Conservation (phyloP, 1,140 invertebrate species). For the Trachymyrmex septentrionalis region DNA sequence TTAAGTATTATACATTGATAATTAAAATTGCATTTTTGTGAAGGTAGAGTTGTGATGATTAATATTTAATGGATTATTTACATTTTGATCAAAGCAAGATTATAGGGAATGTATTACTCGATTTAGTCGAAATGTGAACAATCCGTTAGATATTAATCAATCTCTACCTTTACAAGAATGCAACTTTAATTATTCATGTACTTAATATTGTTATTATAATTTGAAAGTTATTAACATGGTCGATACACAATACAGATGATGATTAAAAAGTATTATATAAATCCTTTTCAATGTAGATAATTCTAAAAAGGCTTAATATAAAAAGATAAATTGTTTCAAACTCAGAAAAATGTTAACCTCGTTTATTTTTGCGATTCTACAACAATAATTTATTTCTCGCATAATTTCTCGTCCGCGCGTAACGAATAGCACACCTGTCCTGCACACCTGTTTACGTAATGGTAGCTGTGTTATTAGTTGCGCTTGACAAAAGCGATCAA, state of each 20-base stretch:
- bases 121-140: background rate
- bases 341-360: background rate
- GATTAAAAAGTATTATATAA: too few relatives aligned
- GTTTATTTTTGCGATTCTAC: slow-evolving; percentile 28
- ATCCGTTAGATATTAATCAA: background rate
- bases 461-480: slow-evolving; percentile 21
- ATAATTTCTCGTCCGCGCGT: slow-evolving; percentile 56
- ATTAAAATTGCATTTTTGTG: too few relatives aligned
- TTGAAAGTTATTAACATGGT: slow-evolving; percentile 3
- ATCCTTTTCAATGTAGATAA: too few relatives aligned
- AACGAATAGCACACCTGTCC: slow-evolving; percentile 55
- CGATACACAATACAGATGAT: background rate
- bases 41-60: too few relatives aligned
- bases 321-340: slow-evolving; percentile 12
- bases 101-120: background rate
- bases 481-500: slow-evolving; percentile 23
- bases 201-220: slow-evolving; percentile 13
- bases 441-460: slow-evolving; percentile 46
- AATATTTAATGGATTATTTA: too few relatives aligned
- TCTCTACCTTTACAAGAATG: background rate
- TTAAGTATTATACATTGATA: too few relatives aligned
- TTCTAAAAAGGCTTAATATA: background rate
- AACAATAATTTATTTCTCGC: slow-evolving; percentile 46
- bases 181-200: background rate
- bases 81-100: too few relatives aligned